Conservation (phyloP, 2,113 vertebrate genomes). For the Sylvia atricapilla region DNA sequence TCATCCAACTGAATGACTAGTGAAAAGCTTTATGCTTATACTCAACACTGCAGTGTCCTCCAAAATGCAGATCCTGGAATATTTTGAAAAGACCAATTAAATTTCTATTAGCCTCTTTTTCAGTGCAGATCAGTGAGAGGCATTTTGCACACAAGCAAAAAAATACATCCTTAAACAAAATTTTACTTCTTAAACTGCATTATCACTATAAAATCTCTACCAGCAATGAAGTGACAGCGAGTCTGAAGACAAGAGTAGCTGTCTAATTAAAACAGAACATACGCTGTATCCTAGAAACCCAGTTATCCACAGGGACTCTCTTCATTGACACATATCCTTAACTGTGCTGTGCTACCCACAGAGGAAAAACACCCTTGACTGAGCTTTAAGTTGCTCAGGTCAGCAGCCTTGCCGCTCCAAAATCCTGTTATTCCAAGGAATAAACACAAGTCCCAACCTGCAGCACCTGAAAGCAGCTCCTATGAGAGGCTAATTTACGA, state of each 20-base stretch:
- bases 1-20: not conserved
- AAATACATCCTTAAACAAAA: not conserved
- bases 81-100: not conserved
- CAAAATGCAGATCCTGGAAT: not conserved
- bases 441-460: not conserved
- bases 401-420: not conserved
- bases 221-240: not conserved
- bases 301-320: constrained; percentile 19
- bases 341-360: not conserved
- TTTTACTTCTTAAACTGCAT: not conserved
- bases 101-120: not conserved
- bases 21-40: not conserved
- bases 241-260: not conserved
- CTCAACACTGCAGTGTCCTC: not conserved
- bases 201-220: not conserved
- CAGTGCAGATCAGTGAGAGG: not conserved
- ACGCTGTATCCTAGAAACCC: constrained; percentile 44
- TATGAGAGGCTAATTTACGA: not conserved
- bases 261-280: constrained; percentile 44
- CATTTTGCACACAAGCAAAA: not conserved
- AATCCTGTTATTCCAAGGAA: not conserved
- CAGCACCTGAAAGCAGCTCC: not conserved
- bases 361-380: not conserved
- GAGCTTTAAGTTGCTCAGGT: constrained; percentile 21
- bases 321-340: constrained; percentile 28